Evolutionary conservation across 2,113 vertebrate species (phyloP).

Genomic region (Erinaceus europaeus): DNA sequence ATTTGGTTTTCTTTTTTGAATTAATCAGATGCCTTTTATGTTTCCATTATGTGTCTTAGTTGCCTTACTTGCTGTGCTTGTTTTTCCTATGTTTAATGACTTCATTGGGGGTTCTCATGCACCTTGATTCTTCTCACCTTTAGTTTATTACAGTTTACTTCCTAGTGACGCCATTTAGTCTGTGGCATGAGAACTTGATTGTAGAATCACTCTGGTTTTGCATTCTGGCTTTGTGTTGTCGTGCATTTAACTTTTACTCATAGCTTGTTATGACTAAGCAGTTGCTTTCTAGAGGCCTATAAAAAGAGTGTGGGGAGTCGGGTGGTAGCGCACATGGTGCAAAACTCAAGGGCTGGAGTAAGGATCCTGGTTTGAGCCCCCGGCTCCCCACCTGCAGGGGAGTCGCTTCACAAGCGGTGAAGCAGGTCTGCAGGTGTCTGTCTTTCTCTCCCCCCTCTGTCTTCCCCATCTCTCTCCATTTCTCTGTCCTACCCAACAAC

Average conservation of each 20-base stretch:
- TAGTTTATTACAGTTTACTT: accelerated
- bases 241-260: accelerated
- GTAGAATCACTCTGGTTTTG: neutral
- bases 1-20: neutral
- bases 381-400: too few relatives aligned
- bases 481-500: too few relatives aligned
- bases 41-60: accelerated
- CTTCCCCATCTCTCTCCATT: too few relatives aligned
- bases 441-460: too few relatives aligned
- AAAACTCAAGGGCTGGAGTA: too few relatives aligned
- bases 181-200: accelerated
- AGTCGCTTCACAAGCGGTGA: too few relatives aligned
- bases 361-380: too few relatives aligned
- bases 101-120: accelerated
- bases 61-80: neutral
- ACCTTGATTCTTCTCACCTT: accelerated
- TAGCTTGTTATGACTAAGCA: accelerated
- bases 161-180: accelerated
- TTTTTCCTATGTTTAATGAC: accelerated
- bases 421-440: too few relatives aligned
- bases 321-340: too few relatives aligned
- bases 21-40: neutral
- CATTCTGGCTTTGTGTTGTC: neutral
- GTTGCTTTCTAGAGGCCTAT: neutral
- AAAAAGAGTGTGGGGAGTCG: too few relatives aligned